Percentiles rank a stretch among this genome's conserved stretches.
Conservation (phyloP, 2,113 vertebrate genomes). For the Grammomys dolichurus region DNA sequence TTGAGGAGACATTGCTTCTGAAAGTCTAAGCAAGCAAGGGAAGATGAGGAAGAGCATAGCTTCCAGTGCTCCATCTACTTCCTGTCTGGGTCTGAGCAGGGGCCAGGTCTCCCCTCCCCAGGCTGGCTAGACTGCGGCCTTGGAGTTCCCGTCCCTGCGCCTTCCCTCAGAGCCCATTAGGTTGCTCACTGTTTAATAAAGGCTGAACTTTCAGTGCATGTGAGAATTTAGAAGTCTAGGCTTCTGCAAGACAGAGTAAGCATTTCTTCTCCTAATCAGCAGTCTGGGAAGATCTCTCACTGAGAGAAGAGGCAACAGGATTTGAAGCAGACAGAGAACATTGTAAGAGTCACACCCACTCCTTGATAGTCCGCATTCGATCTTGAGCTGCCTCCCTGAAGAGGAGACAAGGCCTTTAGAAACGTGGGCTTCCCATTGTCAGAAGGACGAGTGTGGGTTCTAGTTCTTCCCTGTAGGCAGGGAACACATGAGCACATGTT, state of each 20-base stretch:
- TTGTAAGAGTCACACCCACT: not conserved
- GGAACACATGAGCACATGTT: not conserved
- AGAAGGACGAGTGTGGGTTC: not conserved
- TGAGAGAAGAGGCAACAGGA: not conserved
- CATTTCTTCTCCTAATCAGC: not conserved
- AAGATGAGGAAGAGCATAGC: constrained; percentile 34
- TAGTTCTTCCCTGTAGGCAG: not conserved
- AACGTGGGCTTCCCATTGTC: not conserved
- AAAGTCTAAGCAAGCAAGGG: not conserved
- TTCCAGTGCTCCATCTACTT: constrained; percentile 49
- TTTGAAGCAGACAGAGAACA: not conserved
- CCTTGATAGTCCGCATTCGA: not conserved
- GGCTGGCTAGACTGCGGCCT: not conserved
- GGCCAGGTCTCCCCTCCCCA: not conserved
- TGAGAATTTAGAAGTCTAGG: not conserved
- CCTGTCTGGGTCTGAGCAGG: constrained; percentile 36
- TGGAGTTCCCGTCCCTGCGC: not conserved
- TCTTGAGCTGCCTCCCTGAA: not conserved
- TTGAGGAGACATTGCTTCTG: not conserved
- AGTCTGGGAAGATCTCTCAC: not conserved
- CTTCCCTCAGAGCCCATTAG: not conserved
- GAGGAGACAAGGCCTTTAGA: not conserved
- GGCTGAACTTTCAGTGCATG: not conserved
- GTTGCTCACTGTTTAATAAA: not conserved
- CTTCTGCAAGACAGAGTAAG: not conserved